Base-by-base conservation (phyloP, 2,797 vertebrate species). In the Diglossa cyanea region DNA sequence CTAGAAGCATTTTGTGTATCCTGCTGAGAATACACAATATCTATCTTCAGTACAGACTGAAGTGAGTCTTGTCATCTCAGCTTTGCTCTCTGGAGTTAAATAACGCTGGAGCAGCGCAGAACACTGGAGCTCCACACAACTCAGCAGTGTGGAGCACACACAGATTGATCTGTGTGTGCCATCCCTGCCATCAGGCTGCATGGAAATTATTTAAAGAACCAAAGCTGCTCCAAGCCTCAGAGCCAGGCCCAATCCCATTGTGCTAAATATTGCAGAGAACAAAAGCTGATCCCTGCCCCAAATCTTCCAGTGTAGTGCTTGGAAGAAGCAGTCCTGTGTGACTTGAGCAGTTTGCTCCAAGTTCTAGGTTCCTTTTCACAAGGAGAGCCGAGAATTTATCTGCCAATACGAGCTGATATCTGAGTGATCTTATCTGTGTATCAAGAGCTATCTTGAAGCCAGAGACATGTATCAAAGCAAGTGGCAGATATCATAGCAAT, bases 281-380 rank as follows among this genome's bases (percentile, higher is more conserved):
- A 57, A 80, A 91, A 86, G 31, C 68, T 42, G 65, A 58, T 67
- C 62, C 51, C n/a, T 93, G 86, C 39, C 65, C 74, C 42, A 30
- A 31, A 51, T 53, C 57, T 71, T 57, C 13, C 51, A 44, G 44
- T 0, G 0, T 1, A 35, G 39, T 3, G 7, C 39, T 80, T 77
- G 68, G 45, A 45, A 83, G 65, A 67, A 77, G 37, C 48, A 42
- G 11, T 26, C 17, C 53, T 28, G 24, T 37, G 42, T 37, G 72
- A 18, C 28, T 74, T 1, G 48, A 58, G 33, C 8, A 2, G 8
- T 31, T 68, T 44, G 51, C 20, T 76, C 44, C 15, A 16, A 33
- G 51, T 26, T 33, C 16, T 39, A 1, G 4, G 10, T 6, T 76
- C 37, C 57, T 87, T 55, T 42, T 30, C 47, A 12, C 19, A 4